Conservation (phyloP, 2,888 invertebrate genomes). For the Gastracanthus pulcherrimus region DNA sequence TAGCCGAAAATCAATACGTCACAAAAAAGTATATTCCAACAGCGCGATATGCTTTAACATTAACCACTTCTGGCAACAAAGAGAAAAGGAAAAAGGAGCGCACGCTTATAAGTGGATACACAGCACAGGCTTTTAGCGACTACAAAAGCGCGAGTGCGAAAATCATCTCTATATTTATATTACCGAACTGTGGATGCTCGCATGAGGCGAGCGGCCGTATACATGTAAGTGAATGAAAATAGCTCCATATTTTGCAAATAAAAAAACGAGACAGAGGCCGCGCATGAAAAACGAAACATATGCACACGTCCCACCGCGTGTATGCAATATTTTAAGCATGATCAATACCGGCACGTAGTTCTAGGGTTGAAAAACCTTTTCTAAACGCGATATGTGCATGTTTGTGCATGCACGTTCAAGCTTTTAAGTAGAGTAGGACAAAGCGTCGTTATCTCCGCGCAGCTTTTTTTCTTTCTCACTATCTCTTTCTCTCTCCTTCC, state of each 20-base stretch:
- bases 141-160: background rate
- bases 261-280: background rate
- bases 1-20: slow-evolving; percentile 28
- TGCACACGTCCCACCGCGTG: too few relatives aligned
- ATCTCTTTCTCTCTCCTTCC: background rate
- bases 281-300: too few relatives aligned
- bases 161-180: background rate
- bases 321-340: slow-evolving; percentile 45
- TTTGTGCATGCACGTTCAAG: slow-evolving; percentile 7
- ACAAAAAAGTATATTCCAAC: background rate
- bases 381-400: slow-evolving; percentile 24
- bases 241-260: too few relatives aligned
- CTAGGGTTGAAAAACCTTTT: slow-evolving; percentile 39
- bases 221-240: background rate
- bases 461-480: slow-evolving; percentile 5
- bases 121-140: slow-evolving; percentile 6
- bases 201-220: background rate
- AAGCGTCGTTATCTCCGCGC: slow-evolving; percentile 28
- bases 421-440: slow-evolving; percentile 51
- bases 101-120: too few relatives aligned
- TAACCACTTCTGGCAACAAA: background rate
- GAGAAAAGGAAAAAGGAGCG: background rate
- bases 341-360: slow-evolving; percentile 38
- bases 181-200: background rate
- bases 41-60: background rate